phyloP scores from a whole-genome alignment of 2,797 vertebrate genomes.

The Peromyscus aztecus region DNA sequence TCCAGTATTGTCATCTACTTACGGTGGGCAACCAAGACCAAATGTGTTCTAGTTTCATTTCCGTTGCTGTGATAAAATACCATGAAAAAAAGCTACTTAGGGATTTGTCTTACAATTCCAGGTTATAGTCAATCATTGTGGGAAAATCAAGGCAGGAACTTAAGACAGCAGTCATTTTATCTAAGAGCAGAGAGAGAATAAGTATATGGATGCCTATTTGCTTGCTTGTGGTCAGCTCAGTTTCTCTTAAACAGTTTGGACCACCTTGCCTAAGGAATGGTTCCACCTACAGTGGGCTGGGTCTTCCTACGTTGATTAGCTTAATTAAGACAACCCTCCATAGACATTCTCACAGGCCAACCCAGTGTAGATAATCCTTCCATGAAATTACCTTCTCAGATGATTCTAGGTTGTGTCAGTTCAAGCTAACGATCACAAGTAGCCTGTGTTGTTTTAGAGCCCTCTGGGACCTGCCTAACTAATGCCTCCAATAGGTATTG shows the following conservation, averaged over 20 bases:
- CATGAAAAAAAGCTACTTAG: not conserved
- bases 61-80: not conserved
- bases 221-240: not conserved
- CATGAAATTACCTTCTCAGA: not conserved
- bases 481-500: not conserved
- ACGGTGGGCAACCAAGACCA: not conserved
- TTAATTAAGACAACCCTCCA: not conserved
- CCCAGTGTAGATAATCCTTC: not conserved
- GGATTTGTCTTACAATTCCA: not conserved
- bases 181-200: not conserved
- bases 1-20: not conserved
- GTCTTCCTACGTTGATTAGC: not conserved
- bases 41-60: not conserved
- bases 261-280: not conserved
- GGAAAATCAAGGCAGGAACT: not conserved
- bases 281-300: not conserved
- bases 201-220: not conserved
- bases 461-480: not conserved
- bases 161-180: not conserved
- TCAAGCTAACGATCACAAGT: not conserved
- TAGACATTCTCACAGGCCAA: too few species aligned
- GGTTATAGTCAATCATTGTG: not conserved
- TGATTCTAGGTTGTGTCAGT: not conserved
- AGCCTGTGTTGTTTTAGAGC: not conserved
- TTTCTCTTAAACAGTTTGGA: not conserved